A percentile compares a stretch with the other conserved stretches of the same genome.
phyloP scores from a whole-genome alignment of 2,113 vertebrate species.

The Tupaia tana region DNA sequence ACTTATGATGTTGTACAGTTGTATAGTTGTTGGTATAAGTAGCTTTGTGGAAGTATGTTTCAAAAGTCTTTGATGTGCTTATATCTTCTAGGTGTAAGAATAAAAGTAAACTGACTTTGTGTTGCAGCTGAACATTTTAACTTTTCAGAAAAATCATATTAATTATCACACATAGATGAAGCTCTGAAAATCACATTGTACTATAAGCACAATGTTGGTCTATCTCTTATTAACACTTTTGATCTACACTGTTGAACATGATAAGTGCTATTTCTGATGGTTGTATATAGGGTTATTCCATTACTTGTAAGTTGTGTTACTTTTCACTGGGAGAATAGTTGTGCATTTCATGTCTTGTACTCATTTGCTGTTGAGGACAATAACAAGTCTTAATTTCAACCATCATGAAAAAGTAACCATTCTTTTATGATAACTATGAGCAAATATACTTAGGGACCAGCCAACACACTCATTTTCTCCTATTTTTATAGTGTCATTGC shows the following conservation, averaged over 20 bases:
- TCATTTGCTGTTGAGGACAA: neutral
- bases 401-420: neutral
- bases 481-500: conserved; percentile 6
- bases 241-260: neutral
- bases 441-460: neutral
- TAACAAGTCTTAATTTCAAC: neutral
- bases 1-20: too few species aligned
- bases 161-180: neutral
- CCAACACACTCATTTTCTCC: neutral
- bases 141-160: neutral
- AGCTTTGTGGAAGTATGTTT: neutral
- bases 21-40: neutral
- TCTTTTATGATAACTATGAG: neutral
- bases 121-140: neutral
- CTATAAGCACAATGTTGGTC: neutral
- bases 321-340: neutral
- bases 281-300: neutral
- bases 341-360: neutral
- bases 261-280: neutral
- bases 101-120: neutral
- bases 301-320: neutral
- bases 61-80: neutral
- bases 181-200: neutral
- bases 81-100: neutral
- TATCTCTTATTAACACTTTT: neutral